Evolutionary conservation across 2,888 invertebrate species (phyloP), one percentile per base, ranked within the genome.

Genomic region (Pollenia amentaria): DNA sequence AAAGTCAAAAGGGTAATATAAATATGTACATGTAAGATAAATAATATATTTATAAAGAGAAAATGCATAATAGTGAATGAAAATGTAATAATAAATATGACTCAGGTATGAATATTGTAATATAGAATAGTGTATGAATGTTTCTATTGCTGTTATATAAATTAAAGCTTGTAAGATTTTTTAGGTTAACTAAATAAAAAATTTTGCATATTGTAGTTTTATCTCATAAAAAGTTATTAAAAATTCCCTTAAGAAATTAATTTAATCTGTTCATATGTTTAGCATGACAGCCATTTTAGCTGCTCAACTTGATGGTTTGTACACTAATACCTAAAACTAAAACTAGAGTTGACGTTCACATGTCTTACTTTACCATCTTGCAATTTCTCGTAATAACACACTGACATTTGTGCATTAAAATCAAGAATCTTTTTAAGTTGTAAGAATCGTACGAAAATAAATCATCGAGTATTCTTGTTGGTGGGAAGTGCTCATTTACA

Each of bases 211-310:
- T 10, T 55, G 40, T 48, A 65, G 40, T 73, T 57, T 44, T 48
- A n/a, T 2, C 44, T 70, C 18, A n/a, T 48, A 57, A 67, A 75
- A 16, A 14, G 21, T 16, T 42, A 67, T 75, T 51, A 38, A 46
- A 81, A 67, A 60, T 73, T 75, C 67, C 42, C 44, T 40, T 80
- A 21, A 18, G 64, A 8, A 65, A 29, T 70, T 42, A 62, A 42
- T 79, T 60, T 79, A 62, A 62, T 62, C 14, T 70, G 53, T 44
- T 42, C 29, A 51, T 44, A 69, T 21, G 11, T 73, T 65, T 81
- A 21, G 55, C 11, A 42, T 65, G 48, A 64, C 21, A 55, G 55
- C 46, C 16, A 16, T 40, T 29, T 29, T 29, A 53, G n/a, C 38
- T 69, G n/a, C 18, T 64, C 29, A 6, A 29, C 29, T 29, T 29